Evolutionary conservation across 2,113 vertebrate species (phyloP).

Genomic region (Ailurus styani): DNA sequence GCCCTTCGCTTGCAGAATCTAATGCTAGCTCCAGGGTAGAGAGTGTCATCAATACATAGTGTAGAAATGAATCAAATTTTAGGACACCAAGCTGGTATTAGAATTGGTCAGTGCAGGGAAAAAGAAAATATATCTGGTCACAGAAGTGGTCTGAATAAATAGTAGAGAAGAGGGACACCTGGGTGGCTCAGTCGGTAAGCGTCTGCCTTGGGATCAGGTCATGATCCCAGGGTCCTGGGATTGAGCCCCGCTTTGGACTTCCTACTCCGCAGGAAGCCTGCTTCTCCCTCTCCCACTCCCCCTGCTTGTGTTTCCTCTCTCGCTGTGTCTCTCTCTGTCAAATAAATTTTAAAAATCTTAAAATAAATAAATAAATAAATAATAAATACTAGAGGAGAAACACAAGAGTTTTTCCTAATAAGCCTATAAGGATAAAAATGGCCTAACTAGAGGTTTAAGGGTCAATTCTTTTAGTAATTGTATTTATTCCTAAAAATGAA

Average conservation of each 20-base stretch:
- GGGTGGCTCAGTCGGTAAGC: no score
- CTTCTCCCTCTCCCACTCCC: no score
- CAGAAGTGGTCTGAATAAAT: neutral
- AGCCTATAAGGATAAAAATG: neutral
- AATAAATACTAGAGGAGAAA: neutral
- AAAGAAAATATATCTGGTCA: neutral
- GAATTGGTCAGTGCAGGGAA: neutral
- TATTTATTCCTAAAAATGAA: neutral
- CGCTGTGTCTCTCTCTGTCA: no score
- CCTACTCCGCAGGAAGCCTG: no score
- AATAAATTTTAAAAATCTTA: no score
- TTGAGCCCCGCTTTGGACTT: no score
- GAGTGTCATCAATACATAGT: neutral
- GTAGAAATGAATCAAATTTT: neutral
- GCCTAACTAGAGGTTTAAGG: neutral
- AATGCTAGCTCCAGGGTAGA: neutral
- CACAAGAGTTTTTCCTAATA: neutral
- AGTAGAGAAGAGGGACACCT: neutral
- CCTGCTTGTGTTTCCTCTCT: no score
- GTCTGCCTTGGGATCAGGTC: no score
- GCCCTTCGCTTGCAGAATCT: neutral
- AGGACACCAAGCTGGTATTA: neutral
- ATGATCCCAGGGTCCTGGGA: no score
- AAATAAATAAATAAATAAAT: no score
- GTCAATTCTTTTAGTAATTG: neutral